These are phyloP conservation scores for Takifugu rubripes DNA, from an alignment of 2,797 vertebrate species.

Conservation along the genomic window DNA sequence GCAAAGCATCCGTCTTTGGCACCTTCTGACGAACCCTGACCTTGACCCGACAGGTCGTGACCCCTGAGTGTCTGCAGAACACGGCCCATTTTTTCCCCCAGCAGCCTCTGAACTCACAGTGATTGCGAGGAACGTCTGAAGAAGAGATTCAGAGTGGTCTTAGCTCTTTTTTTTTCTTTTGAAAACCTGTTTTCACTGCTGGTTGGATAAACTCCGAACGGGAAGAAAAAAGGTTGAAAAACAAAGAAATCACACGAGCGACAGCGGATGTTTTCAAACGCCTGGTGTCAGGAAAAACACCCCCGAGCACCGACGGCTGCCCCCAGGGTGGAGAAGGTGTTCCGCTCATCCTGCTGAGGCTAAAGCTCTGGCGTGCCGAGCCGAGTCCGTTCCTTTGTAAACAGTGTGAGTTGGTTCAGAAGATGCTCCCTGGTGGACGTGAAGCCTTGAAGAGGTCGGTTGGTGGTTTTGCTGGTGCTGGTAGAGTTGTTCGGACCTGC, in stretches of 20 bases:
- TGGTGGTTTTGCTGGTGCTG: slow-evolving; percentile 47
- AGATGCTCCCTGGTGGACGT: slow-evolving; percentile 19
- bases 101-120: slow-evolving; percentile 71
- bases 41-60: slow-evolving; percentile 51
- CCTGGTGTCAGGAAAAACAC: slow-evolving; percentile 16
- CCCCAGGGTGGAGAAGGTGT: slow-evolving; percentile 28
- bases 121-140: slow-evolving; percentile 53
- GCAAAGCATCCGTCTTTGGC: slow-evolving; percentile 47
- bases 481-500: slow-evolving; percentile 48
- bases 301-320: slow-evolving; percentile 36
- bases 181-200: slow-evolving; percentile 34
- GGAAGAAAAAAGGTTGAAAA: slow-evolving; percentile 6
- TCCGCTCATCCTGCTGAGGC: slow-evolving; percentile 7
- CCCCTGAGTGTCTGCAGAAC: slow-evolving; percentile 68
- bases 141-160: slow-evolving; percentile 52
- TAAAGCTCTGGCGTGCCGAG: slow-evolving; percentile 33
- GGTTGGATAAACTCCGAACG: slow-evolving; percentile 43
- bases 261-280: no score
- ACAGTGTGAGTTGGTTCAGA: slow-evolving; percentile 18
- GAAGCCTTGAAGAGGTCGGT: slow-evolving; percentile 24
- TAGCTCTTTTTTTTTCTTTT: slow-evolving; percentile 27
- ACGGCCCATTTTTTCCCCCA: slow-evolving; percentile 43
- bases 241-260: background rate
- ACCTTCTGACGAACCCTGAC: slow-evolving; percentile 50
- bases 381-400: slow-evolving; percentile 27